These are phyloP conservation scores for Actias luna DNA, from an alignment of 2,888 invertebrate species.

Conservation along the genomic window DNA sequence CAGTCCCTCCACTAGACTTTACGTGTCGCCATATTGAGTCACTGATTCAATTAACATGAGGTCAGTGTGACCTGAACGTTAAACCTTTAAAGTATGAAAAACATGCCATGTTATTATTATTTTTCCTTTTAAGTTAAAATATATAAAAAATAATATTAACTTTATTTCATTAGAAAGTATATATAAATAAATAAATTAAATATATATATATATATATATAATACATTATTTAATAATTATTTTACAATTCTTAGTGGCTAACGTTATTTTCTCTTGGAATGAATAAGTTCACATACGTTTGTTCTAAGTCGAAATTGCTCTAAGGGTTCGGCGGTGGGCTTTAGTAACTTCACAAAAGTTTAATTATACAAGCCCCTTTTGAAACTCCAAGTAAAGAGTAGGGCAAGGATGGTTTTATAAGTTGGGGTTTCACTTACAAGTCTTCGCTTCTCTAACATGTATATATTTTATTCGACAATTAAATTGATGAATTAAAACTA, in stretches of 20 bases:
- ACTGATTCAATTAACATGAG: too few species aligned
- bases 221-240: neutral
- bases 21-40: too few species aligned
- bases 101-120: too few species aligned
- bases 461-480: neutral
- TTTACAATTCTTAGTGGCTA: neutral
- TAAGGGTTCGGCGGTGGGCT: neutral
- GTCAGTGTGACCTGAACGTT: too few species aligned
- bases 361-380: constrained; percentile 13
- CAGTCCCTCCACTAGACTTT: too few species aligned
- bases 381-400: constrained; percentile 11
- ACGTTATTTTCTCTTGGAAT: neutral
- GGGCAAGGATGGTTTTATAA: constrained; percentile 1
- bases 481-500: neutral
- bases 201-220: too few species aligned
- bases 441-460: neutral
- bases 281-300: neutral
- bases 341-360: constrained; percentile 9
- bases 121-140: too few species aligned
- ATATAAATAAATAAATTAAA: too few species aligned
- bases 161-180: too few species aligned
- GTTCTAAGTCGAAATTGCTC: neutral
- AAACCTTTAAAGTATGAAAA: too few species aligned
- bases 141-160: too few species aligned
- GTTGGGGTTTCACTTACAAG: constrained; percentile 4